These are phyloP conservation scores for Anhinga anhinga DNA, from an alignment of 2,113 vertebrate species.

Conservation along the genomic window DNA sequence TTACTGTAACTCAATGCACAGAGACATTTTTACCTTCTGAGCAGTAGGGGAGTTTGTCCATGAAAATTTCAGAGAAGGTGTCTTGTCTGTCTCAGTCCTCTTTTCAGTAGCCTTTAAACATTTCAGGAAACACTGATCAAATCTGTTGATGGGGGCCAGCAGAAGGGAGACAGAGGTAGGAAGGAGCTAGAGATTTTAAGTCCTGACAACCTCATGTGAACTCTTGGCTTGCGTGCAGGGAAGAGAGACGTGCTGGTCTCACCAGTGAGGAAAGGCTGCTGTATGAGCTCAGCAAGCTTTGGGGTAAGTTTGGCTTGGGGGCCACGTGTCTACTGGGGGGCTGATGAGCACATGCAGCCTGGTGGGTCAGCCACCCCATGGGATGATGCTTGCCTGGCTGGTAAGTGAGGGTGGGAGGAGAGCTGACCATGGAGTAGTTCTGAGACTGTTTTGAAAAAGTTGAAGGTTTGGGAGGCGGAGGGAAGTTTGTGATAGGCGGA, in stretches of 20 bases:
- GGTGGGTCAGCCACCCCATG: fast-evolving
- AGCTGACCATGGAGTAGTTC: fast-evolving
- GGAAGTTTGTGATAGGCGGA: background rate
- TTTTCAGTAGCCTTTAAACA: background rate
- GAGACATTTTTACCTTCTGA: background rate
- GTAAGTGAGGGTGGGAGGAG: background rate
- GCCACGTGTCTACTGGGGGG: background rate
- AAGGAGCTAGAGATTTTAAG: background rate
- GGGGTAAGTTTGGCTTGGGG: background rate
- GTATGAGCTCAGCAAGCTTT: background rate
- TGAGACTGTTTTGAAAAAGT: fast-evolving
- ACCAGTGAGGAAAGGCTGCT: background rate
- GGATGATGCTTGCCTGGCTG: background rate
- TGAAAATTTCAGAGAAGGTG: background rate
- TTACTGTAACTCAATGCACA: background rate
- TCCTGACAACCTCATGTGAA: background rate
- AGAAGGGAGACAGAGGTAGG: background rate
- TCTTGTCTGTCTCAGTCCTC: background rate
- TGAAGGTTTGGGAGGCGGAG: background rate
- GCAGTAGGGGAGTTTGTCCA: background rate
- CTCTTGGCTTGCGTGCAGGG: background rate
- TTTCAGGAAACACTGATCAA: background rate
- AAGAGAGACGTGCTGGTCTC: background rate
- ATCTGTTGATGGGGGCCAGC: background rate
- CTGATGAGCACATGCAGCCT: background rate